Evolutionary conservation across 2,113 vertebrate species (phyloP), one percentile per base, ranked within the genome.

Genomic region (Cepphus grylle): DNA sequence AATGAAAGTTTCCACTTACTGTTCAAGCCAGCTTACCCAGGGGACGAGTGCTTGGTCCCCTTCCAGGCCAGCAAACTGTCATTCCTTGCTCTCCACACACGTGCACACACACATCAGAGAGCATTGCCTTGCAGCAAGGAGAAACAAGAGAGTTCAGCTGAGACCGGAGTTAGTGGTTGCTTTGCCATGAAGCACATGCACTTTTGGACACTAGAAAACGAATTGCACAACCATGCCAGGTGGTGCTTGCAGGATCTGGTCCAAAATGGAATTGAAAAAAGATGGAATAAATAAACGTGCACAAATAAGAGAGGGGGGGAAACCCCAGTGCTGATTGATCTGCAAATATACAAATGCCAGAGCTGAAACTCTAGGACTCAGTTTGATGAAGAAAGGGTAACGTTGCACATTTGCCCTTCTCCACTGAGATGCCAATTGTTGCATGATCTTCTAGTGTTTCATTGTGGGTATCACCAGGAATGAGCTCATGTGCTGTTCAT

Each of bases 1-100:
- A 90, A 96, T 87, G 86, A 90, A 97, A 97, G 63, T 97, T 96
- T 97, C 93, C 95, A 89, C 72, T 96, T 95, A 95, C 53, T 1
- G 77, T 73, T 78, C 70, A 90, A 88, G 53, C 15, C 81, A 83
- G 53, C 82, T 96, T 53, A 79, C 96, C 72, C 97, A 58, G 81
- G 86, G 92, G 93, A 95, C 0, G 0, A 77, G 53, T 1, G 17
- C 56, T 81, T 95, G 95, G 84, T 96, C 80, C 67, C 76, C 61
- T 93, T 90, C 86, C 94, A 93, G 92, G 76, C 90, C 94, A 95
- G 83, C 52, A 94, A 66, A 84, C 67, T 93, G 52, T 55, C 90
- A 92, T 89, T 62, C 86, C 87, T 70, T 50, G 66, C 86, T 40
- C 13, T 6, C 38, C 29, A 18, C 30, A 10, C 22, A 52, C 43